Base-by-base conservation (phyloP, 2,888 invertebrate species). In the Thyatira batis region DNA sequence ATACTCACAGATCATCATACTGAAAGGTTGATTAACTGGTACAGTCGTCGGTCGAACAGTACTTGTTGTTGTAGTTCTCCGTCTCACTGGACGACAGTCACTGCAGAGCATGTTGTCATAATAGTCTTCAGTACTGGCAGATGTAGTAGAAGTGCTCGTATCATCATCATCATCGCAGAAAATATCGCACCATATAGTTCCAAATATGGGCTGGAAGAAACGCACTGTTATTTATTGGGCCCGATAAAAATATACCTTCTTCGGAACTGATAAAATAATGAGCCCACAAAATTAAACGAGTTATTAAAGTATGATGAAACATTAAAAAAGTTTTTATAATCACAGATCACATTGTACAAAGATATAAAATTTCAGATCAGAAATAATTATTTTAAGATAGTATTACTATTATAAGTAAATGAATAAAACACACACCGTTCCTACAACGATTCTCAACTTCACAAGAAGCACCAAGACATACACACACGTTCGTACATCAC, bases 161-260 rank as follows among this genome's bases (percentile, higher is more conserved):
- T 69, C 71, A 3, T 81, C 78, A 10, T 78, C 70, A 25, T 82
- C 80, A 27, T 84, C 82, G 52, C 88, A 91, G 1, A 85, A 56
- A 1, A 78, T 20, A 20, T 80, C 80, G 58, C 88, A 89, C 57
- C 63, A 73, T 2, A 80, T 49, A 6, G 61, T 17, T 2, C 73
- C 76, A 44, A 87, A 79, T 13, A 84, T 65, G 2, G 89, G 89
- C 89, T 89, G 69, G 1, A 73, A 63, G 52, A 43, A 39, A 39
- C 39, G 13, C 2, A 39, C 11, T 30, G 1, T 33, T n/a, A 2
- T 13, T n/a, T 33, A 5, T 33, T 11, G 0, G n/a, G 11, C 8
- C 2, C 13, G 13, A 33, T 33, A 33, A 5, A 33, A 8, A n/a
- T n/a, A n/a, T n/a, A n/a, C n/a, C n/a, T n/a, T n/a, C n/a, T n/a